A percentile compares a stretch with the other conserved stretches of the same genome.
Evolutionary conservation across 2,113 vertebrate species (phyloP).

Genomic region (Leptosomus discolor): DNA sequence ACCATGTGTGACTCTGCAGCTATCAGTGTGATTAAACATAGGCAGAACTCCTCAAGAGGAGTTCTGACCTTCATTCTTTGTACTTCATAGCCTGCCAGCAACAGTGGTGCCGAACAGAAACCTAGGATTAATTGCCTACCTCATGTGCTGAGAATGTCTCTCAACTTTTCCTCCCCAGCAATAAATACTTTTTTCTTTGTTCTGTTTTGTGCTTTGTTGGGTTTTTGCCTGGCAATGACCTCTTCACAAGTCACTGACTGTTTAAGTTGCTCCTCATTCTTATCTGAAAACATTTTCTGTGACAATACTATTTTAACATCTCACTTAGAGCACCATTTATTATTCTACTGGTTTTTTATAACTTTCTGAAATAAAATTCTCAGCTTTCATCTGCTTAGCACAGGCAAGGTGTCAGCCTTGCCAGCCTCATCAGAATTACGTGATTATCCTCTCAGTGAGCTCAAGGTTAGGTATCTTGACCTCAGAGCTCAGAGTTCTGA

Average conservation of each 20-base stretch:
- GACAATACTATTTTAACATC: not conserved
- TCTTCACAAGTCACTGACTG: not conserved
- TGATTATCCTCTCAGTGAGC: not conserved
- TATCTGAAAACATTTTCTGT: not conserved
- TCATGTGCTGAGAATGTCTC: not conserved
- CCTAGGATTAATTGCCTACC: not conserved
- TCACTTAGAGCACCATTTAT: not conserved
- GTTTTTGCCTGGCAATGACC: not conserved
- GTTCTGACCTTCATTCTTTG: not conserved
- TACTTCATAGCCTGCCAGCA: not conserved
- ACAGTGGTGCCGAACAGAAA: not conserved
- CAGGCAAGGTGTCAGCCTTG: not conserved
- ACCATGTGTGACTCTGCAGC: not conserved
- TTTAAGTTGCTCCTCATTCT: not conserved
- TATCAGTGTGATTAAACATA: not conserved
- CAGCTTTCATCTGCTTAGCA: not conserved
- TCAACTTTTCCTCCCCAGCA: not conserved
- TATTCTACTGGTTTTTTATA: not conserved
- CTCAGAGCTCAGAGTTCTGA: not conserved
- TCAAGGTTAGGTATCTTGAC: conserved; percentile 8
- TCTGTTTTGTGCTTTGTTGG: not conserved
- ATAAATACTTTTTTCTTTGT: not conserved
- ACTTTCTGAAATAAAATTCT: not conserved
- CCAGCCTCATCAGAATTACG: not conserved
- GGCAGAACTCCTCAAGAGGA: not conserved